Percentiles rank a stretch among this genome's conserved stretches.
Evolutionary conservation across 1,140 invertebrate genomes (phyloP).

Genomic region (Trinorchestia longiramus): DNA sequence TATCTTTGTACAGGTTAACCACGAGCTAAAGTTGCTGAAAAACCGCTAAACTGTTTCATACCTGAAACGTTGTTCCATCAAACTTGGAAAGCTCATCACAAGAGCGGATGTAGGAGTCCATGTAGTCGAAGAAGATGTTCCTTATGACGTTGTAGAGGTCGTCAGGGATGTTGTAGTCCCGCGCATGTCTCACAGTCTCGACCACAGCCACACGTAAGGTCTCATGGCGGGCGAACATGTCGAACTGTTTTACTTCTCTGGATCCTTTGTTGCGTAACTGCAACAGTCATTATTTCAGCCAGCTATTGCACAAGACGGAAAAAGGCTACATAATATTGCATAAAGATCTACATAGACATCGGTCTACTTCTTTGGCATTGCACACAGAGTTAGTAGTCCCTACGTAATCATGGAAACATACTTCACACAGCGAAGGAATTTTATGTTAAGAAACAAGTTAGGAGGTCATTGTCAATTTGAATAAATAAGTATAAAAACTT

Average conservation of each 20-base stretch:
- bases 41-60: neutral
- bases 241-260: neutral
- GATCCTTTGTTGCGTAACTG: neutral
- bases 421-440: too few relatives aligned
- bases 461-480: too few relatives aligned
- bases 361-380: too few relatives aligned
- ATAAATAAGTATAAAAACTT: too few relatives aligned
- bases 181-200: slow-evolving; percentile 68
- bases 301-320: too few relatives aligned
- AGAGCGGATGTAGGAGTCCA: slow-evolving; percentile 72
- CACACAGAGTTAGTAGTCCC: too few relatives aligned
- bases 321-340: too few relatives aligned
- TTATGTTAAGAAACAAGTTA: too few relatives aligned
- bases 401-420: too few relatives aligned
- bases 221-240: slow-evolving; percentile 72
- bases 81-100: slow-evolving; percentile 70
- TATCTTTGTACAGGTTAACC: neutral
- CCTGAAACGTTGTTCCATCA: slow-evolving; percentile 68
- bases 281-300: neutral
- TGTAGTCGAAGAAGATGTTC: slow-evolving; percentile 74
- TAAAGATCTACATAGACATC: too few relatives aligned
- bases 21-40: neutral
- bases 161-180: slow-evolving; percentile 65
- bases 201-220: slow-evolving; percentile 72
- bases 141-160: slow-evolving; percentile 73